Percentiles rank a stretch among this genome's conserved stretches.
Evolutionary conservation across 2,888 invertebrate genomes (phyloP).

Genomic region (Ochropleura leucogaster): DNA sequence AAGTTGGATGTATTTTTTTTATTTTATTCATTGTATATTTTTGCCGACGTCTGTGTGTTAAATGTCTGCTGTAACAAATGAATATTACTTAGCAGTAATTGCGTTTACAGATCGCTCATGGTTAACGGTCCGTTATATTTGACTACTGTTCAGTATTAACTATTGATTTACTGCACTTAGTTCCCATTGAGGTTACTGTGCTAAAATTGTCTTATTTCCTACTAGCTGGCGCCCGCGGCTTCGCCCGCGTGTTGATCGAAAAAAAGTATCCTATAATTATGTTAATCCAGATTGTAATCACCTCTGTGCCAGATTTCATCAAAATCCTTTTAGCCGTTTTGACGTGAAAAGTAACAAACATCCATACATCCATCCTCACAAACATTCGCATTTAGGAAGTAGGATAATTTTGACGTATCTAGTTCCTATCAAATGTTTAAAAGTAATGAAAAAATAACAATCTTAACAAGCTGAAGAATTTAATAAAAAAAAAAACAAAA

Average conservation of each 20-base stretch:
- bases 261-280: too few relatives aligned
- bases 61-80: conserved; percentile 43
- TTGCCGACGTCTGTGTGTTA: conserved; percentile 48
- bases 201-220: neutral
- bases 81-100: conserved; percentile 49
- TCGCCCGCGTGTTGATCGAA: too few relatives aligned
- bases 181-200: neutral
- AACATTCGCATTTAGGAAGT: too few relatives aligned
- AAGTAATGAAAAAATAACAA: neutral
- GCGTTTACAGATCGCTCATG: conserved; percentile 28
- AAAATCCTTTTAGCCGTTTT: too few relatives aligned
- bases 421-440: neutral
- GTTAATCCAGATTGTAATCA: too few relatives aligned
- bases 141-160: conserved; percentile 38
- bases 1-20: conserved; percentile 53
- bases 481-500: neutral
- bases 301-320: too few relatives aligned
- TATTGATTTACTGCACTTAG: neutral
- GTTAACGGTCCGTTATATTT: conserved; percentile 10
- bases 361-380: too few relatives aligned
- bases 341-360: too few relatives aligned
- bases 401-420: neutral
- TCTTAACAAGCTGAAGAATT: neutral
- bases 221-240: too few relatives aligned
- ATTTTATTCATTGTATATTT: conserved; percentile 45